Percentiles rank a stretch among this genome's conserved stretches.
Conservation (phyloP, 2,113 vertebrate species). For the Alaudala cheleensis region DNA sequence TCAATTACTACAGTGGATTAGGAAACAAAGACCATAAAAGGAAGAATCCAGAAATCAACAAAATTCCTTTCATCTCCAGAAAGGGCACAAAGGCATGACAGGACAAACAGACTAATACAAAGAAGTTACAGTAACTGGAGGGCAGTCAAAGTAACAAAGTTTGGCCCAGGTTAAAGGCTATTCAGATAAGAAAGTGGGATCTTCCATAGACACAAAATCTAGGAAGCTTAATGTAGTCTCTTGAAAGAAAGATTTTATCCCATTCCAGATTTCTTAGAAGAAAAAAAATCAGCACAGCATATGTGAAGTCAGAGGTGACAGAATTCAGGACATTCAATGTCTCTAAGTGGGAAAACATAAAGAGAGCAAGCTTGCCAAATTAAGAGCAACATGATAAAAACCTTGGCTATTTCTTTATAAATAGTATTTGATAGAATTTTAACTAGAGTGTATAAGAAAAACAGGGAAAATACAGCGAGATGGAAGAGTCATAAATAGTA, state of each 20-base stretch:
- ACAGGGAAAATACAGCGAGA: not conserved
- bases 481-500: not conserved
- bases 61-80: not conserved
- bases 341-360: not conserved
- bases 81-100: not conserved
- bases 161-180: not conserved
- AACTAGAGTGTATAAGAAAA: not conserved
- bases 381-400: not conserved
- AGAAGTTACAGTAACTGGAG: not conserved
- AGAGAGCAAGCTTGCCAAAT: not conserved
- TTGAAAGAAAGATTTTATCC: not conserved
- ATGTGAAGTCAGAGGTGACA: not conserved
- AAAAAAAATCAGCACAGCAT: not conserved
- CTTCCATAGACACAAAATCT: not conserved
- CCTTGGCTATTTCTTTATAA: not conserved
- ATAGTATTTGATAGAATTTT: not conserved
- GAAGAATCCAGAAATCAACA: not conserved
- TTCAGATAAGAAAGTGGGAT: not conserved
- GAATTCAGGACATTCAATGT: not conserved
- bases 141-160: not conserved
- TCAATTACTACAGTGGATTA: not conserved
- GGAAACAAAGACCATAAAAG: not conserved
- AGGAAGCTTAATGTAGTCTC: not conserved
- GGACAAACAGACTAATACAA: not conserved
- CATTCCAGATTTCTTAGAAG: not conserved